Evolutionary conservation across 2,797 vertebrate species (phyloP), one percentile per base, ranked within the genome.

Genomic region (Centroberyx gerrardi): DNA sequence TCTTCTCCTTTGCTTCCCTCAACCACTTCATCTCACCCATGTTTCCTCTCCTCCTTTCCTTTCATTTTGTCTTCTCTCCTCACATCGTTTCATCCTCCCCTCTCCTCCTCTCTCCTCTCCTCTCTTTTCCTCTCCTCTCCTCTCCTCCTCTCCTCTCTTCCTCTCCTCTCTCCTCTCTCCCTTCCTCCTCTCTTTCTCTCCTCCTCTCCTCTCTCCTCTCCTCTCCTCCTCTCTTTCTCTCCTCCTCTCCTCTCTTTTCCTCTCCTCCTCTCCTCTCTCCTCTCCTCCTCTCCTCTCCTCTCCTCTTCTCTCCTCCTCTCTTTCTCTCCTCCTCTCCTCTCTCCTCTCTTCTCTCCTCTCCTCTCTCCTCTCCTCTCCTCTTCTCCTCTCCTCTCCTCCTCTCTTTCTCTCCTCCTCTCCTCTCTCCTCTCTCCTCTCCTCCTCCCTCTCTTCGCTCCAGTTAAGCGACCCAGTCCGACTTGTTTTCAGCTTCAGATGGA

Each of bases 401-500:
- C n/a, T n/a, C n/a, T n/a, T 5, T 17, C 54, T 52, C 49, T 22
- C 18, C 6, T 17, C 27, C 8, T 33, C 15, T 1, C 5, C 14
- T 17, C 31, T 17, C 2, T 13, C 9, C 5, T 14, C 42, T 62
- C 9, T 18, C 59, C 22, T 12, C 13, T n/a, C 5, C 6, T 14
- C 48, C 48, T 17, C 1, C 15, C 3, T 18, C 52, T 2, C 13
- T 42, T 18, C 8, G 71, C 17, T 52, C 82, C 66, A 72, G 40
- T 79, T 81, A 48, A 33, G 3, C 1, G 15, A 46, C 54, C 49
- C 6, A 33, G 31, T 33, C 31, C 4, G 31, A 6, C 6, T 33
- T 40, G 52, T 33, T 71, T 74, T 74, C 33, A 44, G 70, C 31
- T 52, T 75, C 36, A 27, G 67, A 83, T 65, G 73, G 70, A 82